Percentiles rank a stretch among this genome's conserved stretches.
phyloP scores from a whole-genome alignment of 2,888 invertebrate genomes.

The Ichneumoninae sp. region DNA sequence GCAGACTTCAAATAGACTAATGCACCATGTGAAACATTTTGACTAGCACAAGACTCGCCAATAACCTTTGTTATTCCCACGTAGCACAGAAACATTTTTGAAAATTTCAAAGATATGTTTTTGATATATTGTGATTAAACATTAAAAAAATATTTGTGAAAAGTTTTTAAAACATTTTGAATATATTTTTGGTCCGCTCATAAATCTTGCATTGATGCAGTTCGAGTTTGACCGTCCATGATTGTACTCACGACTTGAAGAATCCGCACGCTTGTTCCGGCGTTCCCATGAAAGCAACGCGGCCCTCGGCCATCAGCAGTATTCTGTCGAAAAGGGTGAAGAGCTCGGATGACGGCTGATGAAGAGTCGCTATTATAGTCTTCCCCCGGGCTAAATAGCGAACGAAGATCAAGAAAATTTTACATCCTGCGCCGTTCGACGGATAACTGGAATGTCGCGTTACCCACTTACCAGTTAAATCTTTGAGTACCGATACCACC shows the following conservation, averaged over 20 bases:
- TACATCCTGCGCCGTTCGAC: not conserved
- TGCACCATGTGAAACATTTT: no score
- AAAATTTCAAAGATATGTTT: slow-evolving; percentile 7
- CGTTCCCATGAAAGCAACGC: slow-evolving; percentile 94
- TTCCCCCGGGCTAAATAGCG: slow-evolving; percentile 88
- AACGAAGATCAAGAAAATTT: not conserved
- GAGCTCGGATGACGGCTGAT: slow-evolving; percentile 97
- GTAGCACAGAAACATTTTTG: not conserved
- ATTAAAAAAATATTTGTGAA: no score
- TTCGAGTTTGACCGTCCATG: no score
- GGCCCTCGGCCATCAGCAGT: slow-evolving; percentile 95
- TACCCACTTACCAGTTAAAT: slow-evolving; percentile 85
- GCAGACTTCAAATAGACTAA: not conserved
- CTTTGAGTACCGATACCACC: slow-evolving; percentile 90
- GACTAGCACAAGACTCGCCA: no score
- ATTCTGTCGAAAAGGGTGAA: slow-evolving; percentile 96
- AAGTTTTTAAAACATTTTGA: not conserved
- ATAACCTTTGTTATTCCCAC: no score
- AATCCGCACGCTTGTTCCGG: slow-evolving; percentile 91
- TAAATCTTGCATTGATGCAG: no score
- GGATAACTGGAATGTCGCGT: not conserved
- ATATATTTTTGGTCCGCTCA: no score
- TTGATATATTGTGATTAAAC: no score
- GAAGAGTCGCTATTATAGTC: slow-evolving; percentile 96
- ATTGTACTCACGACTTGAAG: slow-evolving; percentile 89